Evolutionary conservation across 2,797 vertebrate genomes (phyloP).

Genomic region (Amniataba percoides): DNA sequence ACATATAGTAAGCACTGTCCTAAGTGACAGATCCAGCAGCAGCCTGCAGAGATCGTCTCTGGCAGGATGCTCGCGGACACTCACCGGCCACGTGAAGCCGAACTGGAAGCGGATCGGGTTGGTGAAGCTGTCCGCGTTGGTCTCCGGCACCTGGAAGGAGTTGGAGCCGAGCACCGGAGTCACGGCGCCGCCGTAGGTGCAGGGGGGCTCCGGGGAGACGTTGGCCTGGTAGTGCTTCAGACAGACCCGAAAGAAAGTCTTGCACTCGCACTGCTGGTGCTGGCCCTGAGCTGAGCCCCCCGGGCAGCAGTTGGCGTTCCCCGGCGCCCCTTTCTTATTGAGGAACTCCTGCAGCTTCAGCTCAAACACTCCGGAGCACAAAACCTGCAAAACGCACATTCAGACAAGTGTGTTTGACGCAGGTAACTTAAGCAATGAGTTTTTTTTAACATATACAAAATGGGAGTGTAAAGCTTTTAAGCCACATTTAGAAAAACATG

Average conservation of each 20-base stretch:
- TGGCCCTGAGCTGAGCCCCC: constrained; percentile 80
- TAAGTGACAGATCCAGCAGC: not conserved
- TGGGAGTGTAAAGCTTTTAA: no score
- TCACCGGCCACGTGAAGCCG: constrained; percentile 98
- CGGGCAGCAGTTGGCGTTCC: constrained; percentile 94
- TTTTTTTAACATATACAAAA: no score
- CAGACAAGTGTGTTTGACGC: constrained; percentile 2
- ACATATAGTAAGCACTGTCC: not conserved
- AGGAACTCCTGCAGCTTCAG: constrained; percentile 97
- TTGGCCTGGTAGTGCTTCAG: constrained; percentile 97
- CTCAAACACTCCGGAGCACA: constrained; percentile 95
- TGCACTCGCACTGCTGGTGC: constrained; percentile 94
- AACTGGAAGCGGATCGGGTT: constrained; percentile 96
- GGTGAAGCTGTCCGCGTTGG: constrained; percentile 91
- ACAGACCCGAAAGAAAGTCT: constrained; percentile 98
- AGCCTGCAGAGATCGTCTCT: no score
- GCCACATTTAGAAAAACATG: not conserved
- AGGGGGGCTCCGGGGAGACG: constrained; percentile 96
- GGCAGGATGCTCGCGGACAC: constrained; percentile 57
- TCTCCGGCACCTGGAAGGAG: constrained; percentile 96
- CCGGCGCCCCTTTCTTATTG: constrained; percentile 93
- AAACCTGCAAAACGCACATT: constrained; percentile 83
- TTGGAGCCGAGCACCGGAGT: constrained; percentile 96
- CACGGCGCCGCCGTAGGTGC: constrained; percentile 95
- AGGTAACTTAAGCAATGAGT: not conserved